Base-by-base conservation (phyloP, 2,888 invertebrate genomes). In the Orthosia cruda region DNA sequence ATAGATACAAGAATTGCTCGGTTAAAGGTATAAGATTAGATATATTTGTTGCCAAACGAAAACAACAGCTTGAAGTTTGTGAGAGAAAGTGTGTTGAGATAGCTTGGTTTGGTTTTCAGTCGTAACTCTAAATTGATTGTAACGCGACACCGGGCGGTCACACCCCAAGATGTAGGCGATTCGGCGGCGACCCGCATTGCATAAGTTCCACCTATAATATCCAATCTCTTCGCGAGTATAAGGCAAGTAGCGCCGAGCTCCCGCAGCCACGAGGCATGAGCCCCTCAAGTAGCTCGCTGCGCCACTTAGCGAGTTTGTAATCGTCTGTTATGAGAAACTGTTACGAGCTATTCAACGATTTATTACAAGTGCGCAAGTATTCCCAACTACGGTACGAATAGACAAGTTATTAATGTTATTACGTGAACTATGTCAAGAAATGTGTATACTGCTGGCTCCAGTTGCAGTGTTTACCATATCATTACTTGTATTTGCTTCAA, bases 61-160 rank as follows among this genome's bases (percentile, higher is more conserved):
- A 50, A 49, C 68, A 67, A 69, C 65, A 71, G 71, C 66, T 67
- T n/a, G 64, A 74, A 78, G 66, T 77, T 77, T 70, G 61, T 85
- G 72, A 77, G 13, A 85, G 85, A 87, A 87, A 87, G 70, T 81
- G 79, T 58, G 84, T 16, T 49, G 52, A 79, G 86, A 83, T 89
- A 84, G 78, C 80, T 70, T 61, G 87, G 83, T 79, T 88, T 88
- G 87, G 87, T 89, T 87, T 75, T 88, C 86, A 88, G 89, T 90
- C 90, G 91, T 92, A 92, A 93, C 91, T 93, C 90, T 86, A 89
- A 93, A 93, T 92, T 91, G 92, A 93, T 93, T 90, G 91, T 89
- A 90, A 89, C 89, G 91, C 90, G 92, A 90, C 92, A 90, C 85
- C 80, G 86, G 86, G 71, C 87, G 90, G 89, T 91, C 87, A 89